Percentiles rank a stretch among this genome's conserved stretches.
Evolutionary conservation across 2,888 invertebrate genomes (phyloP).

Genomic region (Ectemnius continuus): DNA sequence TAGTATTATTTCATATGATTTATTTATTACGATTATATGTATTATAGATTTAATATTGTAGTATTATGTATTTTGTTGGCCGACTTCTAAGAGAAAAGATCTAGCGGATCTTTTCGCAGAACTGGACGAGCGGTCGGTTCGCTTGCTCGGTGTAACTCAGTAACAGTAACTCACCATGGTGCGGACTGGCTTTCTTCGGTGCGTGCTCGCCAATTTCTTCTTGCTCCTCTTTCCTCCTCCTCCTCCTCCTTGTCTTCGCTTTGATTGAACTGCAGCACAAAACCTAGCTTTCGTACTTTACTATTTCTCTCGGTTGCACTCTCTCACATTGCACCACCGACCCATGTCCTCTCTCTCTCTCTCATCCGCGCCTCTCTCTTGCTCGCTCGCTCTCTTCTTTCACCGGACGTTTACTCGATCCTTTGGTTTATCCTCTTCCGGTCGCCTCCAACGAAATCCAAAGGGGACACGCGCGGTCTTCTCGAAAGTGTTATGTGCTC

Average conservation of each 20-base stretch:
- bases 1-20: too few relatives aligned
- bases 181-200: constrained; percentile 35
- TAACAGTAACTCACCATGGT: constrained; percentile 51
- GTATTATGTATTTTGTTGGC: too few relatives aligned
- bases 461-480: neutral
- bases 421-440: too few relatives aligned
- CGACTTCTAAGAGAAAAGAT: neutral
- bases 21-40: too few relatives aligned
- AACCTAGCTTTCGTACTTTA: constrained; percentile 37
- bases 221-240: neutral
- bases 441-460: neutral
- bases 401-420: neutral
- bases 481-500: neutral
- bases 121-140: too few relatives aligned
- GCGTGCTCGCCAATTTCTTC: neutral
- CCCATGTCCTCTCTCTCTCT: constrained; percentile 32
- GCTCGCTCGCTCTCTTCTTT: neutral
- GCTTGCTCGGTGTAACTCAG: neutral
- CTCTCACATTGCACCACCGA: constrained; percentile 58
- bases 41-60: too few relatives aligned
- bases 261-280: constrained; percentile 1
- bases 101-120: neutral
- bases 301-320: constrained; percentile 49
- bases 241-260: neutral
- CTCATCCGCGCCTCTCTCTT: neutral